Conservation (phyloP, 2,888 invertebrate species). For the Brachycybe producta region DNA sequence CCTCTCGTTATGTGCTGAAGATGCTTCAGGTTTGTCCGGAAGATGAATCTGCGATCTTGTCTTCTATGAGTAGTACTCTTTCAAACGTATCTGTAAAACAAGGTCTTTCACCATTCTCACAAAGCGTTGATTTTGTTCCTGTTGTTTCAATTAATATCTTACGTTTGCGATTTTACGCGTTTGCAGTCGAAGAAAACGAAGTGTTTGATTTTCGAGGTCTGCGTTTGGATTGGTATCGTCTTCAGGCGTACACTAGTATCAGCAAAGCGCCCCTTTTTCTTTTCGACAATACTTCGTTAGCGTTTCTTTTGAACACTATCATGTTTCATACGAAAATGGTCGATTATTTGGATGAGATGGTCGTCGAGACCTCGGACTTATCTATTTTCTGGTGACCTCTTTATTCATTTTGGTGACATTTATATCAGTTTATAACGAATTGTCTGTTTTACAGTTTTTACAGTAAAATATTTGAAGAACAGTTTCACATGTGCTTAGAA, state of each 20-base stretch:
- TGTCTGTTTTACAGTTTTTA: constrained; percentile 52
- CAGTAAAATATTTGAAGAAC: constrained; percentile 90
- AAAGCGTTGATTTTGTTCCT: background rate
- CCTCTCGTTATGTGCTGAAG: constrained; percentile 25
- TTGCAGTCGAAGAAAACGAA: constrained; percentile 78
- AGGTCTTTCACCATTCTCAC: constrained; percentile 35
- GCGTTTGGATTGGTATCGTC: constrained; percentile 90
- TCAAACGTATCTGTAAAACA: constrained; percentile 77
- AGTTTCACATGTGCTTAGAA: constrained; percentile 96
- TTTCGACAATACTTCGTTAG: constrained; percentile 69
- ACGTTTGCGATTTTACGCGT: background rate
- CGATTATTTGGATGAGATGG: constrained; percentile 90
- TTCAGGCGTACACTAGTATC: constrained; percentile 86
- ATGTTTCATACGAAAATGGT: constrained; percentile 97
- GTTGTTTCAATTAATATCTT: background rate
- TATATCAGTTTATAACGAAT: constrained; percentile 2
- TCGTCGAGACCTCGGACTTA: constrained; percentile 92
- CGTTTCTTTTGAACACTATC: constrained; percentile 84
- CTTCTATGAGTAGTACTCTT: constrained; percentile 80
- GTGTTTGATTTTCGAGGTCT: constrained; percentile 90
- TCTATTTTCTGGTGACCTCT: constrained; percentile 71
- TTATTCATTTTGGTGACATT: background rate
- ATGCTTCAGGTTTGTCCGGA: constrained; percentile 49
- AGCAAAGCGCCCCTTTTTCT: constrained; percentile 61
- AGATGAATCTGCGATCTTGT: constrained; percentile 86